Evolutionary conservation across 2,888 invertebrate genomes (phyloP).

Genomic region (Tribolium freemani): DNA sequence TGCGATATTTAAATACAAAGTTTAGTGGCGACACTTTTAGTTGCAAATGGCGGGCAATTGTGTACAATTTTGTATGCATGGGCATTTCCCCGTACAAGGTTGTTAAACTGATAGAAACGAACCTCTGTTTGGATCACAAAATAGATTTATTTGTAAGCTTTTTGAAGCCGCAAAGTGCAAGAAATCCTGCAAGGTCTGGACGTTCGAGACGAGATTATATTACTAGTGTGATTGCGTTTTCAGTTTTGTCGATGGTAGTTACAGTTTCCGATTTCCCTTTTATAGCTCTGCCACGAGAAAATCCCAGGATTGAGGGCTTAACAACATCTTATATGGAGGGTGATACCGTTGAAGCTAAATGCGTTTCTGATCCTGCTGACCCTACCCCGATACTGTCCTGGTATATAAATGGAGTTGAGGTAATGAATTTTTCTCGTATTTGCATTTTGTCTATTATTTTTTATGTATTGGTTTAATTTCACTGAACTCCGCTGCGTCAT

Average conservation of each 20-base stretch:
- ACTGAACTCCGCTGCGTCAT: no score
- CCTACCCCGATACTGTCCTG: conserved; percentile 64
- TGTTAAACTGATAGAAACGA: no score
- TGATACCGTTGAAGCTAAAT: conserved; percentile 62
- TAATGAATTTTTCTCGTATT: conserved; percentile 46
- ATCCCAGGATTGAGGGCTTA: conserved; percentile 63
- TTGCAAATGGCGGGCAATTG: no score
- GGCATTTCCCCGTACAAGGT: no score
- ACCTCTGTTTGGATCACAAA: neutral
- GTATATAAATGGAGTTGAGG: conserved; percentile 64
- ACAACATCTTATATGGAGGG: conserved; percentile 60
- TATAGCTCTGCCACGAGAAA: conserved; percentile 64
- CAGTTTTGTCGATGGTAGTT: conserved; percentile 51
- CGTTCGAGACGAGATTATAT: conserved; percentile 49
- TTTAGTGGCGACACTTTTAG: no score
- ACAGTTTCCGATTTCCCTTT: conserved; percentile 57
- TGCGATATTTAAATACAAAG: no score
- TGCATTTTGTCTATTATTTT: neutral
- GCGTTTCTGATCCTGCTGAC: conserved; percentile 64
- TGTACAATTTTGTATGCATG: no score
- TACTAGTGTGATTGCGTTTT: conserved; percentile 51
- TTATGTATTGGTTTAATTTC: no score
- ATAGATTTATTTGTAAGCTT: conserved; percentile 40
- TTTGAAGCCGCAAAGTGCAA: conserved; percentile 37
- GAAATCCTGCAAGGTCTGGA: conserved; percentile 37